Evolutionary conservation across 2,888 invertebrate genomes (phyloP).

Genomic region (Stratiomys singularior): DNA sequence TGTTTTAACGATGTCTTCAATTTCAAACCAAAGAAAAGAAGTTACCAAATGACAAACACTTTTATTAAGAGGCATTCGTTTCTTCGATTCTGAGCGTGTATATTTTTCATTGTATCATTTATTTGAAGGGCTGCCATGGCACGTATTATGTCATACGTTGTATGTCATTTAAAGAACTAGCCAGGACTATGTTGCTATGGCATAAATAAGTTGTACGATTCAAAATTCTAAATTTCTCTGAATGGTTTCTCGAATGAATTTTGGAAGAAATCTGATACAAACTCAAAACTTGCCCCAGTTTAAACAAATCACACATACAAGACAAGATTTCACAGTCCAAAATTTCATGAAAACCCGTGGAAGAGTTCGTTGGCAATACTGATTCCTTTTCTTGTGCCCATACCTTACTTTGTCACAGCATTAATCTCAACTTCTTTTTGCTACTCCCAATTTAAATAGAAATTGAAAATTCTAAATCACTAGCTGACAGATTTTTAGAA

Average conservation of each 20-base stretch:
- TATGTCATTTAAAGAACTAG: too few species aligned
- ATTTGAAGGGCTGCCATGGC: conserved; percentile 5
- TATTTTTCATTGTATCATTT: background rate
- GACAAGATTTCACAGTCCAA: too few species aligned
- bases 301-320: too few species aligned
- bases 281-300: too few species aligned
- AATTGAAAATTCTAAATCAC: conserved; percentile 67
- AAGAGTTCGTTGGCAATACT: too few species aligned
- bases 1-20: conserved; percentile 42
- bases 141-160: too few species aligned
- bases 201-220: too few species aligned
- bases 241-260: too few species aligned
- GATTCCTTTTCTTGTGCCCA: background rate
- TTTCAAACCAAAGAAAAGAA: background rate
- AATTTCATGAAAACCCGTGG: too few species aligned
- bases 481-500: conserved; percentile 54
- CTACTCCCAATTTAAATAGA: conserved; percentile 65
- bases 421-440: background rate
- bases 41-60: conserved; percentile 45
- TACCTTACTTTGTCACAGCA: background rate
- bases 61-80: conserved; percentile 23
- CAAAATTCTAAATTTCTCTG: too few species aligned
- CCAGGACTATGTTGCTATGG: too few species aligned
- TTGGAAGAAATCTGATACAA: too few species aligned
- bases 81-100: conserved; percentile 8